Base-by-base conservation (phyloP, 2,888 invertebrate species). In the Acanthococcus lagerstroemiae region DNA sequence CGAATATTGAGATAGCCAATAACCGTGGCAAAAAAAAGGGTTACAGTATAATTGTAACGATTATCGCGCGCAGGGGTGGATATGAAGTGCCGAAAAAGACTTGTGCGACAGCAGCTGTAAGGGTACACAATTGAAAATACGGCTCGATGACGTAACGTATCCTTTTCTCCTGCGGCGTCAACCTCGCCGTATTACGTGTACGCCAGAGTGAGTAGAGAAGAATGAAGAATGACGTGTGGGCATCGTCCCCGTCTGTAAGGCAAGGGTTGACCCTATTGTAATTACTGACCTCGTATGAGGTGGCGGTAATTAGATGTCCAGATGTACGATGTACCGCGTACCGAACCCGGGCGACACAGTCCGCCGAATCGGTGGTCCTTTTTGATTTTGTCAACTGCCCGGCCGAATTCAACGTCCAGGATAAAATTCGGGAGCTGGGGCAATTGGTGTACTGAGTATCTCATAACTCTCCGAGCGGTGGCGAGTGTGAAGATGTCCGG, bases 271-370 rank as follows among this genome's bases (percentile, higher is more conserved):
- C 46, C 46, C 46, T 15, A 7, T 45, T 45, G 15, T 45, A 45
- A 45, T 45, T 45, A 45, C 46, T 45, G 46, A 45, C 46, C 46
- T 45, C 46, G 46, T 45, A 17, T 45, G 46, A 45, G 46, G 46
- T 15, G 46, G 19, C 46, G 46, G 19, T 45, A 45, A 45, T 45
- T 45, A 45, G 46, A 45, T 45, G 46, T 45, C 46, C 46, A 45
- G 46, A 45, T 45, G 46, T 45, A 45, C 15, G 15, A 37, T 6
- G 37, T 19, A 15, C 4, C 4, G 19, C 19, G 15, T 45, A 45
- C 46, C 4, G 15, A 45, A n/a, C n/a, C n/a, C n/a, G n/a, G n/a
- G n/a, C n/a, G n/a, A n/a, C n/a, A n/a, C n/a, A n/a, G n/a, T n/a
- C n/a, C n/a, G n/a, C n/a, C n/a, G n/a, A n/a, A n/a, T n/a, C n/a